These are phyloP conservation scores for Tinamus major DNA, from an alignment of 2,797 vertebrate species.

Conservation along the genomic window DNA sequence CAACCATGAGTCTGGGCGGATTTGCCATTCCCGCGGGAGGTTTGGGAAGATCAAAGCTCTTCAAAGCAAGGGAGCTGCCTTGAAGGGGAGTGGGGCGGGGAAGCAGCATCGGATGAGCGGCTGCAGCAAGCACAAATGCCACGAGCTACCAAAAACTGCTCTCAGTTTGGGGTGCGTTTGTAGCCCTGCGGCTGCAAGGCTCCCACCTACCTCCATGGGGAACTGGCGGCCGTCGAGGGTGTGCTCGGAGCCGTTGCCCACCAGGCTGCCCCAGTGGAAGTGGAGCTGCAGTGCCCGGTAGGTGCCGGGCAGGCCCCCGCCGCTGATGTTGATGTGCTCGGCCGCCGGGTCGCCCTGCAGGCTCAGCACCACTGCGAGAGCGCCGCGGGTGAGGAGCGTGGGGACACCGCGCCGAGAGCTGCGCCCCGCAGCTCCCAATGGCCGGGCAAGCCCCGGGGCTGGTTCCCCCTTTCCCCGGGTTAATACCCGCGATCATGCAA, in stretches of 20 bases:
- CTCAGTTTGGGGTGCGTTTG: no score
- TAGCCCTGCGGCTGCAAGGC: no score
- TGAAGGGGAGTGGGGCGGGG: background rate
- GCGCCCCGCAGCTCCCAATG: no score
- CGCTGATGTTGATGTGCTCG: slow-evolving; percentile 81
- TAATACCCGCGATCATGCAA: no score
- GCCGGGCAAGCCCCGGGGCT: background rate
- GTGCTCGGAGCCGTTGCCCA: slow-evolving; percentile 86
- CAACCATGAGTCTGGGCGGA: background rate
- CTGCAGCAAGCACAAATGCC: background rate
- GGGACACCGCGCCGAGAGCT: no score
- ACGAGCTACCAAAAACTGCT: no score
- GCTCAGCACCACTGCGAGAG: slow-evolving; percentile 80
- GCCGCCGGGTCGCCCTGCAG: slow-evolving; percentile 65
- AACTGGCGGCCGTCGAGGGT: slow-evolving; percentile 80
- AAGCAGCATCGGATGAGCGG: background rate
- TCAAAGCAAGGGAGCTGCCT: background rate
- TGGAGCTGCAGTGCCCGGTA: slow-evolving; percentile 86
- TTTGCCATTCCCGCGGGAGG: no score
- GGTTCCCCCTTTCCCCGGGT: background rate
- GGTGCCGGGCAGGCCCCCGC: slow-evolving; percentile 81
- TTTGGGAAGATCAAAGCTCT: background rate
- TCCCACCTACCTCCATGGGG: slow-evolving; percentile 85
- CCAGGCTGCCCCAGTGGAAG: slow-evolving; percentile 88
- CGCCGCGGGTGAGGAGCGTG: background rate